Conservation (phyloP, 2,888 invertebrate species). For the Candidula unifasciata region DNA sequence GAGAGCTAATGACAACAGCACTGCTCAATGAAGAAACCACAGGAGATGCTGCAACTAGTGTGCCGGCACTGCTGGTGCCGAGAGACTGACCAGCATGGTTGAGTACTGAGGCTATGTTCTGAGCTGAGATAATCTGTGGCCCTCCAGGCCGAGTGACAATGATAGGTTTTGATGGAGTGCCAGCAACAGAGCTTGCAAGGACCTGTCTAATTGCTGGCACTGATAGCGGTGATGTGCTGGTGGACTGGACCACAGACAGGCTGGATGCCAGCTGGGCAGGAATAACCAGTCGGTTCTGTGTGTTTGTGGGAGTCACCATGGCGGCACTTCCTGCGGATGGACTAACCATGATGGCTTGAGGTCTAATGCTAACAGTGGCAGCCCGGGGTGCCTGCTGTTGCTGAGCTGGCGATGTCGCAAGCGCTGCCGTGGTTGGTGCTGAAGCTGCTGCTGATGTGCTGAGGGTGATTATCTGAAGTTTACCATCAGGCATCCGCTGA, state of each 20-base stretch:
- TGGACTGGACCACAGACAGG: not conserved
- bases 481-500: slow-evolving; percentile 94
- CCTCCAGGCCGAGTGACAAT: slow-evolving; percentile 43
- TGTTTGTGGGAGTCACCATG: slow-evolving; percentile 49
- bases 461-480: slow-evolving; percentile 87
- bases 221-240: slow-evolving; percentile 39
- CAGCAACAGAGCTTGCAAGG: slow-evolving; percentile 20
- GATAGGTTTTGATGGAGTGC: slow-evolving; percentile 31
- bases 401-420: slow-evolving; percentile 28
- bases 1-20: slow-evolving; percentile 48
- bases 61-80: not conserved
- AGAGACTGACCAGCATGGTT: not conserved
- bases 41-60: slow-evolving; percentile 9
- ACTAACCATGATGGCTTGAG: slow-evolving; percentile 55
- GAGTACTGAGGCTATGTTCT: slow-evolving; percentile 36
- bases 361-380: slow-evolving; percentile 55
- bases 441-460: slow-evolving; percentile 65
- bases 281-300: slow-evolving; percentile 58
- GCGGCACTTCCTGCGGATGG: slow-evolving; percentile 54
- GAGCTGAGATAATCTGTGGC: slow-evolving; percentile 45
- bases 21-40: slow-evolving; percentile 31
- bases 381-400: slow-evolving; percentile 39
- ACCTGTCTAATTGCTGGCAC: slow-evolving; percentile 47
- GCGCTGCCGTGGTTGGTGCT: slow-evolving; percentile 46
- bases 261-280: slow-evolving; percentile 54